Base-by-base conservation (phyloP, 2,888 invertebrate genomes). In the Mamestra brassicae region DNA sequence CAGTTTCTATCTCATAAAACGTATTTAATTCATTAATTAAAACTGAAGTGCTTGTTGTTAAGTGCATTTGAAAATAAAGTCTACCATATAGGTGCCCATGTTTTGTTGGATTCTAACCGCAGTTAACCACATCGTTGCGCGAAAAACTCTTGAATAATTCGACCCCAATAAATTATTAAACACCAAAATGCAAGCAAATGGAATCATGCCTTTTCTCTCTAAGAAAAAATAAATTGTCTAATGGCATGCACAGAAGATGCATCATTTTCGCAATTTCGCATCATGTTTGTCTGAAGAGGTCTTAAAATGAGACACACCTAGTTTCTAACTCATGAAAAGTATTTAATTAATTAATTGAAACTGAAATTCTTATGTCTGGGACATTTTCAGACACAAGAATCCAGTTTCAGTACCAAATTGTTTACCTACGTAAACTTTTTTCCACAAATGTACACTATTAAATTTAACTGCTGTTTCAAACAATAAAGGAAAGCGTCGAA, bases 401-500 rank as follows among this genome's bases (percentile, higher is more conserved):
- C 34, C 26, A 77, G 62, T 76, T 76, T 55, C 54, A 55, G 15
- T 58, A 62, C 11, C 26, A 66, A 69, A 58, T 72, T 58, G 45
- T 55, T 64, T 52, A 52, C 36, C 8, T 57, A 15, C n/a, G 52
- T 15, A 34, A 17, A 42, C 45, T 36, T 58, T 62, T 71, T 58
- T 58, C 52, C 61, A 74, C 78, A 62, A 74, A 72, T 42, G 45
- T 63, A 55, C 26, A 68, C 60, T 67, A 72, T 67, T 50, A 82
- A 82, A 79, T 80, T 83, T 55, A 77, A 73, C 58, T 65, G 73
- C 80, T 68, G 67, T 62, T 69, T 64, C 17, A 71, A 80, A 83
- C 77, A 77, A 47, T 83, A 77, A 80, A 83, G 61, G 42, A 61
- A 67, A 80, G 77, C 68, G 65, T 74, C 69, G 57, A 77, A 83